Conservation (phyloP, 2,113 vertebrate species). For the Melanerpes aurifrons region DNA sequence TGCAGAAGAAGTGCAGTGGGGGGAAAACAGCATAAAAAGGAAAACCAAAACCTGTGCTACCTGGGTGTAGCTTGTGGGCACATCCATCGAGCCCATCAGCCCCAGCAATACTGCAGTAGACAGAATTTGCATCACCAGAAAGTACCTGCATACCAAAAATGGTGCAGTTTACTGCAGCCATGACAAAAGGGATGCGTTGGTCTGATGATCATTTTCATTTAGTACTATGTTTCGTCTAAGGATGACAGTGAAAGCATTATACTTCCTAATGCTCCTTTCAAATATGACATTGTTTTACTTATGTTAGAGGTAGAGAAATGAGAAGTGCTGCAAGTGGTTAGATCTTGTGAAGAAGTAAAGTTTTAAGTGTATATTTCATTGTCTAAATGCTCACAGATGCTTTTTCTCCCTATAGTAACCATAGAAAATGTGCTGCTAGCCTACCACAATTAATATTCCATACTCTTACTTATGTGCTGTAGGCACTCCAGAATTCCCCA, state of each 20-base stretch:
- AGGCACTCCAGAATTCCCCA: conserved; percentile 13
- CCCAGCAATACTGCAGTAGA: neutral
- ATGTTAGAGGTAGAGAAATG: conserved; percentile 8
- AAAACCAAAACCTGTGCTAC: no score
- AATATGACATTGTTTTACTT: conserved; percentile 9
- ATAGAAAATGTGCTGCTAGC: conserved; percentile 29
- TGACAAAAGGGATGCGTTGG: neutral
- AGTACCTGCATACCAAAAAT: neutral
- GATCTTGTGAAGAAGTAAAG: conserved; percentile 11
- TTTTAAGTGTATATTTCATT: conserved; percentile 28
- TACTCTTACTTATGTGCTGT: neutral
- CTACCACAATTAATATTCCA: conserved; percentile 36
- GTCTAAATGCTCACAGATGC: conserved; percentile 46
- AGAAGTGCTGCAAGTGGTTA: neutral
- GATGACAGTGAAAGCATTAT: neutral
- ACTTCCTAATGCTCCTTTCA: neutral
- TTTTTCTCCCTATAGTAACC: conserved; percentile 32
- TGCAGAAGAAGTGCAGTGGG: no score
- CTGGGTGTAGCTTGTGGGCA: neutral
- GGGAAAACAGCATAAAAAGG: no score
- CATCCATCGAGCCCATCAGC: neutral
- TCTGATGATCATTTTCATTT: neutral
- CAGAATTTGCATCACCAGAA: neutral
- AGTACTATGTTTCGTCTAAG: neutral
- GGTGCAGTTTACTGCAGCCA: neutral